Evolutionary conservation across 2,888 invertebrate genomes (phyloP).

Genomic region (Linnaemya tessellans): DNA sequence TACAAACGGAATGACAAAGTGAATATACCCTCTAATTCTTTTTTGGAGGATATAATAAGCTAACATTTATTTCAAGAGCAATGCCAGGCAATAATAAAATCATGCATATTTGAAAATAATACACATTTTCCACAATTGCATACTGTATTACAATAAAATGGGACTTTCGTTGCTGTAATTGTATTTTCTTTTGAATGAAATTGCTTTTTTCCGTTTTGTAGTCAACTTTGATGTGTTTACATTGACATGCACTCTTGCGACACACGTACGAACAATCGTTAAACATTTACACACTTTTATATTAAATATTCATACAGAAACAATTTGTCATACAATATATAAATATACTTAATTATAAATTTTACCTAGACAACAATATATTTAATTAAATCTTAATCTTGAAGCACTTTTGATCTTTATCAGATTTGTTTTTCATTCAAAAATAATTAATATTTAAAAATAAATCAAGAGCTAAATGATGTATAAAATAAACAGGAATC

Average conservation of each 20-base stretch:
- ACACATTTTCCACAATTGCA: background rate
- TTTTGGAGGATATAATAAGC: no score
- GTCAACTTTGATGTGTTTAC: background rate
- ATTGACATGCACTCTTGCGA: constrained; percentile 10
- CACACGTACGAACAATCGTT: constrained; percentile 1
- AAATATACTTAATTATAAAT: constrained; percentile 47
- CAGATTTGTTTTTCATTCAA: constrained; percentile 9
- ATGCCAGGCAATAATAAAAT: background rate
- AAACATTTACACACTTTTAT: constrained; percentile 14
- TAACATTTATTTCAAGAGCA: background rate
- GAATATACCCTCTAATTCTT: no score
- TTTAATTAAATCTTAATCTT: constrained; percentile 48
- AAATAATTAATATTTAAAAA: constrained; percentile 21
- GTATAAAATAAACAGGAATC: constrained; percentile 38
- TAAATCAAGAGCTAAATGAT: background rate
- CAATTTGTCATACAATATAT: constrained; percentile 21
- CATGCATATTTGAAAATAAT: background rate
- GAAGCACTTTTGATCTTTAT: constrained; percentile 64
- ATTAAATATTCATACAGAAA: constrained; percentile 26
- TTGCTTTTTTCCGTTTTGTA: constrained; percentile 1
- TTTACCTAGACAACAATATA: constrained; percentile 73
- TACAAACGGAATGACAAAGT: no score
- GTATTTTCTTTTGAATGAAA: background rate
- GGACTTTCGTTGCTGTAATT: background rate
- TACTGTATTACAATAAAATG: constrained; percentile 15